Percentiles rank a stretch among this genome's conserved stretches.
Evolutionary conservation across 1,140 invertebrate species (phyloP).

Genomic region (Antheraea mylitta): DNA sequence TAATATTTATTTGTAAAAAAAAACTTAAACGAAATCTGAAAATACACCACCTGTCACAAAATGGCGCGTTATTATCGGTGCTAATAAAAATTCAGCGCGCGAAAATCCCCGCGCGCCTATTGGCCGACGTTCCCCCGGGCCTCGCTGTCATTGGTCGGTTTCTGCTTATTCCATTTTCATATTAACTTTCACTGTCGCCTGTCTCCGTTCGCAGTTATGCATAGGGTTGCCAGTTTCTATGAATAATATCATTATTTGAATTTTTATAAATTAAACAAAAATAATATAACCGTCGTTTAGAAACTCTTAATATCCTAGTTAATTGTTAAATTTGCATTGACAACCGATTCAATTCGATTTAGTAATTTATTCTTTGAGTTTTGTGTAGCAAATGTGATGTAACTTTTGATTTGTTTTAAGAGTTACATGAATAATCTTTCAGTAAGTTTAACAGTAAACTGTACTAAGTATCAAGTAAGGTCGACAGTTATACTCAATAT

Average conservation of each 20-base stretch:
- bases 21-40: slow-evolving; percentile 5
- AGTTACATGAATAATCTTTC: too few relatives aligned
- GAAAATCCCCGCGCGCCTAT: slow-evolving; percentile 62
- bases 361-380: too few relatives aligned
- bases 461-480: too few relatives aligned
- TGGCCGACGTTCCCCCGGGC: slow-evolving; percentile 57
- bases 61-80: slow-evolving; percentile 74
- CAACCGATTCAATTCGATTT: too few relatives aligned
- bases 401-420: too few relatives aligned
- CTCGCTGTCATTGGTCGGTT: slow-evolving; percentile 56
- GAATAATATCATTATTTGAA: background rate
- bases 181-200: slow-evolving; percentile 73
- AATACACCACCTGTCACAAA: slow-evolving; percentile 51
- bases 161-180: slow-evolving; percentile 76
- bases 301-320: background rate
- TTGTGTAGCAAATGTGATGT: too few relatives aligned
- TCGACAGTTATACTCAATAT: too few relatives aligned
- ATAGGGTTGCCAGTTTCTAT: slow-evolving; percentile 12
- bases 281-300: background rate
- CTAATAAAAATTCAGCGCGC: slow-evolving; percentile 78
- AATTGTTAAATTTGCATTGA: too few relatives aligned
- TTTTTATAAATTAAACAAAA: background rate
- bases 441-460: too few relatives aligned
- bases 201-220: slow-evolving; percentile 52
- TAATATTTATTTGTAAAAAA: background rate